Percentiles rank a stretch among this genome's conserved stretches.
Evolutionary conservation across 2,113 vertebrate species (phyloP).

Genomic region (Dromiciops gliroides): DNA sequence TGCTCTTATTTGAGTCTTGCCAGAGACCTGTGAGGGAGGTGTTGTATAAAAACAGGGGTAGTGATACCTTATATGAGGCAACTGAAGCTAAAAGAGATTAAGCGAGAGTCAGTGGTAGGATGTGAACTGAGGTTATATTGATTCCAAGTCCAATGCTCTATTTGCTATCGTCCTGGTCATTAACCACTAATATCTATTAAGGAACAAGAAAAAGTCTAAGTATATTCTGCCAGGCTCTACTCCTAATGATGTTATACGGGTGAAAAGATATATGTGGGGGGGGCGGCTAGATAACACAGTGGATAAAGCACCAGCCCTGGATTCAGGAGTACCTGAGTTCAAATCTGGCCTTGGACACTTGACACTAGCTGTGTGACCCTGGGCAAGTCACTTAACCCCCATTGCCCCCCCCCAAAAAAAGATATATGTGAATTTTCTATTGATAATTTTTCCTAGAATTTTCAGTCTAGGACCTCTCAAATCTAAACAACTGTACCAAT

Average conservation of each 20-base stretch:
- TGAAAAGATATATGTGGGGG: not conserved
- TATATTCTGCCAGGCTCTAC: not conserved
- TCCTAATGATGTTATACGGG: not conserved
- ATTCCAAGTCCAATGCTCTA: not conserved
- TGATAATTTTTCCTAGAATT: not conserved
- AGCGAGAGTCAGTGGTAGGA: not conserved
- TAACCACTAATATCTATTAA: not conserved
- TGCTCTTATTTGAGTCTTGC: not conserved
- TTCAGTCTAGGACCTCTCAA: not conserved
- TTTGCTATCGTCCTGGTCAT: not conserved
- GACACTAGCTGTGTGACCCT: no score
- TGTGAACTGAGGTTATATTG: not conserved
- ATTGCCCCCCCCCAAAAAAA: no score
- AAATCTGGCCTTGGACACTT: no score
- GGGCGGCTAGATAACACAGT: no score
- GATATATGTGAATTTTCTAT: not conserved
- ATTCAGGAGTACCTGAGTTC: no score
- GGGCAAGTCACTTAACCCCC: no score
- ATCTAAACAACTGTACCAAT: not conserved
- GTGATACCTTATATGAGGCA: no score
- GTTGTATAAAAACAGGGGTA: no score
- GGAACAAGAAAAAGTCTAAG: not conserved
- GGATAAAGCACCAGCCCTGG: no score
- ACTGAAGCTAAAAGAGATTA: not conserved
- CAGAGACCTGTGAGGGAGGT: not conserved